Conservation (phyloP, 2,797 vertebrate species). For the Neopelma chrysocephalum region DNA sequence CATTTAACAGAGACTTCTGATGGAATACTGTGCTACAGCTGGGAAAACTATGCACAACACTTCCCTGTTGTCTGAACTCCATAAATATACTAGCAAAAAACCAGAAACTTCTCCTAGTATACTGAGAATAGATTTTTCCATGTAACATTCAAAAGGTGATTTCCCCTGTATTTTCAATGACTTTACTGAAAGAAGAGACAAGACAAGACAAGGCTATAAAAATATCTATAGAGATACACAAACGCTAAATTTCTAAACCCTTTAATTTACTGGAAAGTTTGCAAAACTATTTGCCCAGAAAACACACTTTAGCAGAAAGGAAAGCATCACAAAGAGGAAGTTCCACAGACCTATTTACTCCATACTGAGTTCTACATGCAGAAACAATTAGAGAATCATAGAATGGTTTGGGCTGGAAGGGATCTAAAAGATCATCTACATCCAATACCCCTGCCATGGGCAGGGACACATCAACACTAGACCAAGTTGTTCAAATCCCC, state of each 20-base stretch:
- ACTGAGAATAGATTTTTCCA: not conserved
- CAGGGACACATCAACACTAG: not conserved
- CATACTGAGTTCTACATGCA: rapidly evolving
- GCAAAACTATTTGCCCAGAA: not conserved
- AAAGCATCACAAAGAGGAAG: not conserved
- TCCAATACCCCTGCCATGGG: not conserved
- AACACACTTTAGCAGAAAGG: not conserved
- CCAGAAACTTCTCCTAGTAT: not conserved
- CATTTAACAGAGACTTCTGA: not conserved
- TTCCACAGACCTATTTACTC: not conserved
- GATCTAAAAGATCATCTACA: not conserved
- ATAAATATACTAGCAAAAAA: not conserved
- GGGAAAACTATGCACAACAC: not conserved
- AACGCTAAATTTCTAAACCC: not conserved
- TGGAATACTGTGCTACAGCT: not conserved
- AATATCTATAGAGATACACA: not conserved
- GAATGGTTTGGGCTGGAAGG: not conserved
- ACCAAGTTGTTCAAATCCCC: not conserved
- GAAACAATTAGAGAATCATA: not conserved
- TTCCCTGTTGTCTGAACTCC: not conserved
- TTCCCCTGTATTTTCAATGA: not conserved
- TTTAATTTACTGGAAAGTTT: not conserved
- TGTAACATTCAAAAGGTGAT: not conserved
- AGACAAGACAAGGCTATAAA: not conserved
- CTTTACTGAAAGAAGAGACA: not conserved